Percentiles rank a stretch among this genome's conserved stretches.
Conservation (phyloP, 2,888 invertebrate genomes). For the Calliopum simillimum region DNA sequence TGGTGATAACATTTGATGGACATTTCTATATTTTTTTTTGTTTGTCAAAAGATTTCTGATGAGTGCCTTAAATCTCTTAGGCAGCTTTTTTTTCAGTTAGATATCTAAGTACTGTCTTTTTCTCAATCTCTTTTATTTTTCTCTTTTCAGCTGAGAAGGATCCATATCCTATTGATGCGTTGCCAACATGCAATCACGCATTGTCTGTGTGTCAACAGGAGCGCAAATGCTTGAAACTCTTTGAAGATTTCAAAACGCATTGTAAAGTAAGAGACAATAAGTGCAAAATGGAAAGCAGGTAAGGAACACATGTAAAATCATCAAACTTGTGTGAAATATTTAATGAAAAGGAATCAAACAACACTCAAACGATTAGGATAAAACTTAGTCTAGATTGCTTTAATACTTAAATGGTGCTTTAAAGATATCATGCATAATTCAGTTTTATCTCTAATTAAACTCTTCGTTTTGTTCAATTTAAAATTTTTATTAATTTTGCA, state of each 20-base stretch:
- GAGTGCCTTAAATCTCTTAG: too few relatives aligned
- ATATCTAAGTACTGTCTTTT: too few relatives aligned
- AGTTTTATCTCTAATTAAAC: not conserved
- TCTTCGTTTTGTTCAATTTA: not conserved
- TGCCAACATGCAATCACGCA: slow-evolving; percentile 91
- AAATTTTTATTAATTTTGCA: slow-evolving; percentile 23
- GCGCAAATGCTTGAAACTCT: slow-evolving; percentile 82
- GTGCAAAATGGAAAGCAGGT: slow-evolving; percentile 92
- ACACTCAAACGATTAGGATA: too few relatives aligned
- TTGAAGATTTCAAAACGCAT: slow-evolving; percentile 87
- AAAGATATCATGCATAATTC: too few relatives aligned
- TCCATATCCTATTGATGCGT: slow-evolving; percentile 87
- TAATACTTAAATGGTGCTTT: too few relatives aligned
- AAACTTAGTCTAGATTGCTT: too few relatives aligned
- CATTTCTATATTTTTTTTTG: too few relatives aligned
- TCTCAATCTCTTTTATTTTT: not conserved
- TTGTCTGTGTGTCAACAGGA: slow-evolving; percentile 86
- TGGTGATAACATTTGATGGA: too few relatives aligned
- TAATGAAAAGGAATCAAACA: too few relatives aligned
- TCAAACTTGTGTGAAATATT: too few relatives aligned
- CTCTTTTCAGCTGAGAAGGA: slow-evolving; percentile 76
- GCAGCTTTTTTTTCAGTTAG: too few relatives aligned
- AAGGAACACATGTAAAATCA: slow-evolving; percentile 58
- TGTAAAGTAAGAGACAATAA: slow-evolving; percentile 89
- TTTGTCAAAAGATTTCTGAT: too few relatives aligned